Evolutionary conservation across 1,140 invertebrate species (phyloP).

Genomic region (Sinonovacula constricta): DNA sequence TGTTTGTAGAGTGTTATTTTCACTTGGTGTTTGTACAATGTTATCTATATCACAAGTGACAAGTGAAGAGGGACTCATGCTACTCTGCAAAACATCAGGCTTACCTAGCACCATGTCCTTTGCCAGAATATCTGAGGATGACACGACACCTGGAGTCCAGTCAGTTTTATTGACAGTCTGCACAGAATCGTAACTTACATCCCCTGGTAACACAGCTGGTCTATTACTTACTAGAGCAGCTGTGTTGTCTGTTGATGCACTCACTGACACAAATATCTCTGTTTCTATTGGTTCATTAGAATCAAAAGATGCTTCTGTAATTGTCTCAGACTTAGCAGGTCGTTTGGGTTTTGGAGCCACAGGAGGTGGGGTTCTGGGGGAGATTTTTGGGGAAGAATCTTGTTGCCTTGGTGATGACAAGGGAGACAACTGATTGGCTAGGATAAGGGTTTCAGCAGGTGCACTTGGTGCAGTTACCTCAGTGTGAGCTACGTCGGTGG

Average conservation of each 20-base stretch:
- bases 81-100: constrained; percentile 23
- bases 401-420: constrained; percentile 12
- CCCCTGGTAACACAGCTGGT: constrained; percentile 39
- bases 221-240: background rate
- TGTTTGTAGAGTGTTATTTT: too few species aligned
- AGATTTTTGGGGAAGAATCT: background rate
- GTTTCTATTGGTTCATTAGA: constrained; percentile 30
- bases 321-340: background rate
- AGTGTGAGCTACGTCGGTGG: background rate
- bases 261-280: constrained; percentile 46
- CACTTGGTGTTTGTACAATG: too few species aligned
- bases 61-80: constrained; percentile 13
- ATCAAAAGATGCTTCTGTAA: background rate
- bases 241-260: constrained; percentile 13
- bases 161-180: constrained; percentile 8
- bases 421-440: too few species aligned
- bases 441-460: background rate
- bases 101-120: constrained; percentile 21
- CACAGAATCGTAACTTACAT: constrained; percentile 30
- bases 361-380: constrained; percentile 52
- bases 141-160: constrained; percentile 42
- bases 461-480: background rate
- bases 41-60: constrained; percentile 15
- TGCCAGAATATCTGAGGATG: constrained; percentile 18
- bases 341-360: constrained; percentile 59